Conservation (phyloP, 2,888 invertebrate genomes). For the Aspidapion aeneum region DNA sequence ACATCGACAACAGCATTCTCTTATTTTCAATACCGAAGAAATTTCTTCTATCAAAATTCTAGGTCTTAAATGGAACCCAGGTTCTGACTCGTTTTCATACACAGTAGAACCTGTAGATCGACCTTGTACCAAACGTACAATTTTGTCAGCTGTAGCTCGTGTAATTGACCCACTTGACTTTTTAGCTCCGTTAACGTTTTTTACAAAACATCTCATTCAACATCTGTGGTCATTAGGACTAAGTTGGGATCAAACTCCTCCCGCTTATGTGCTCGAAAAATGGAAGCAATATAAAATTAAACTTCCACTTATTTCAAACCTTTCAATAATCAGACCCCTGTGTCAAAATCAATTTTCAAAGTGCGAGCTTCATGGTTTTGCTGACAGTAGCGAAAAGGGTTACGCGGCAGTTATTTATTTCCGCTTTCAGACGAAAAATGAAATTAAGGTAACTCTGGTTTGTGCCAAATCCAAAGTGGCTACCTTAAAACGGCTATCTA, state of each 20-base stretch:
- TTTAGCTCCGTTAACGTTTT: constrained; percentile 9
- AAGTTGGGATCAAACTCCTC: constrained; percentile 11
- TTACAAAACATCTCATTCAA: constrained; percentile 9
- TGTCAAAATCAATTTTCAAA: not conserved
- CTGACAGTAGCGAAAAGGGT: constrained; percentile 7
- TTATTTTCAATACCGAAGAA: not conserved
- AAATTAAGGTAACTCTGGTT: not conserved
- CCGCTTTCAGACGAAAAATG: not conserved
- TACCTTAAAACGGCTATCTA: constrained; percentile 3
- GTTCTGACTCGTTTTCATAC: constrained; percentile 3
- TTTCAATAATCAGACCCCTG: constrained; percentile 1
- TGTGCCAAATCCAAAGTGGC: constrained; percentile 11
- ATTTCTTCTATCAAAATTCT: constrained; percentile 3
- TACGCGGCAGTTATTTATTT: constrained; percentile 12
- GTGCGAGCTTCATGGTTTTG: constrained; percentile 11
- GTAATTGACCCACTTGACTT: constrained; percentile 16
- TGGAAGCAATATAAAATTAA: constrained; percentile 7
- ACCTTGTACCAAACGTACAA: constrained; percentile 9
- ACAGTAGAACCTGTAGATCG: not conserved
- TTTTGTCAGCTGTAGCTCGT: constrained; percentile 12
- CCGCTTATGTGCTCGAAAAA: not conserved
- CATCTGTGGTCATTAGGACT: constrained; percentile 6
- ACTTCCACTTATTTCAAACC: not conserved
- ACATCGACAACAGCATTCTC: not conserved
- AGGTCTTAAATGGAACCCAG: constrained; percentile 10